A percentile compares a stretch with the other conserved stretches of the same genome.
Conservation (phyloP, 2,888 invertebrate genomes). For the Dryobota labecula region DNA sequence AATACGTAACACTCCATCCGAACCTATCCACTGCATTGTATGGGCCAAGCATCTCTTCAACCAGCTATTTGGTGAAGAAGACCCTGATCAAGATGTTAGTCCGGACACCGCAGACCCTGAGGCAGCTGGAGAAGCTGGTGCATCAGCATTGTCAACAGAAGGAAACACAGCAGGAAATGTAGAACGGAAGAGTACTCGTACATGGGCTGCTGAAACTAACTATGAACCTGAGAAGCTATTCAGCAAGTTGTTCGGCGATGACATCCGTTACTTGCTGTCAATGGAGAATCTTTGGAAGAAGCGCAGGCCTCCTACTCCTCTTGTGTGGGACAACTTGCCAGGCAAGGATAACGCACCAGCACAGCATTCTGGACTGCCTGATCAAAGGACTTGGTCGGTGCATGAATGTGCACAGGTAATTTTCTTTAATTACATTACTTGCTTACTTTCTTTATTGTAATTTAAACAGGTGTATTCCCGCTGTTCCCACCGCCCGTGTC, state of each 20-base stretch:
- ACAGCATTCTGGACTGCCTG: slow-evolving; percentile 90
- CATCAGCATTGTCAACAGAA: slow-evolving; percentile 89
- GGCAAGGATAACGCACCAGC: slow-evolving; percentile 87
- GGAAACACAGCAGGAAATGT: slow-evolving; percentile 88
- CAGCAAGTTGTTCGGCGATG: slow-evolving; percentile 97
- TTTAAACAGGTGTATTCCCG: no score
- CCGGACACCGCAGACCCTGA: slow-evolving; percentile 99
- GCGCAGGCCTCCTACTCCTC: slow-evolving; percentile 95
- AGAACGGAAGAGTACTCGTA: slow-evolving; percentile 93
- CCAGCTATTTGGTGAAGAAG: slow-evolving; percentile 99
- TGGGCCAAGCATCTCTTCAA: slow-evolving; percentile 99
- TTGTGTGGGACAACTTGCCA: slow-evolving; percentile 93
- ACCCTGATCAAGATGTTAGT: slow-evolving; percentile 98
- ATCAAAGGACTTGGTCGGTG: slow-evolving; percentile 95
- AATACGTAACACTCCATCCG: slow-evolving; percentile 99
- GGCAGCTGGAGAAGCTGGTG: slow-evolving; percentile 93
- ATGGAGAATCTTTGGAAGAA: slow-evolving; percentile 99
- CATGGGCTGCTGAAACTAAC: slow-evolving; percentile 96
- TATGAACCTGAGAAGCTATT: slow-evolving; percentile 97
- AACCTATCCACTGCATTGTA: slow-evolving; percentile 99
- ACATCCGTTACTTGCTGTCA: slow-evolving; percentile 97
- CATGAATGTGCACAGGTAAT: slow-evolving; percentile 92
- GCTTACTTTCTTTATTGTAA: background rate
- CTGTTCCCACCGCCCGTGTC: no score
- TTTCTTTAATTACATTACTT: background rate